A percentile compares a stretch with the other conserved stretches of the same genome.
These are phyloP conservation scores for Syngnathus scovelli DNA, from an alignment of 2,113 vertebrate species.

Conservation along the genomic window DNA sequence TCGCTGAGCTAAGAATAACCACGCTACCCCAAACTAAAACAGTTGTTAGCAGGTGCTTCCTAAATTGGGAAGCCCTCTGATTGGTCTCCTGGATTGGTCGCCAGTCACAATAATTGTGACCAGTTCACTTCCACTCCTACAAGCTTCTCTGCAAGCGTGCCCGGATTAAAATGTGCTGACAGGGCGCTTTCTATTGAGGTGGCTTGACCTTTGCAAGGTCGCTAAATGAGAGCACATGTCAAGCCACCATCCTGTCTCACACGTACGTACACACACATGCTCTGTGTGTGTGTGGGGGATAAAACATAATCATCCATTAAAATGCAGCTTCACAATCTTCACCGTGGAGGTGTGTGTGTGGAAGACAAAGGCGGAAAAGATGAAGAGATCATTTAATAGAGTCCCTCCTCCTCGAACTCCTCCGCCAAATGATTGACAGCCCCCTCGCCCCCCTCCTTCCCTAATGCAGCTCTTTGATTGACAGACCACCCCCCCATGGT, in stretches of 20 bases:
- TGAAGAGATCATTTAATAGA: constrained; percentile 65
- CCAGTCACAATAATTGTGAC: too few species aligned
- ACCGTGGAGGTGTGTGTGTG: constrained; percentile 42
- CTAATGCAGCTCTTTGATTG: constrained; percentile 55
- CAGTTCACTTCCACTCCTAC: too few species aligned
- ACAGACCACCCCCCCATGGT: constrained; percentile 65
- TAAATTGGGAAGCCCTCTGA: too few species aligned
- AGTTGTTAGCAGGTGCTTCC: too few species aligned
- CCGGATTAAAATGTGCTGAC: neutral
- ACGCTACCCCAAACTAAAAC: constrained; percentile 4
- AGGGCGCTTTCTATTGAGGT: constrained; percentile 50
- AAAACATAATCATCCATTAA: constrained; percentile 72
- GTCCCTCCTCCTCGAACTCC: constrained; percentile 37
- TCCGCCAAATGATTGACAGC: constrained; percentile 61
- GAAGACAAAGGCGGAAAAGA: constrained; percentile 53
- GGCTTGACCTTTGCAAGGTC: constrained; percentile 63
- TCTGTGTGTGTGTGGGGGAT: constrained; percentile 27
- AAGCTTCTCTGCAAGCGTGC: neutral
- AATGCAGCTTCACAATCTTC: constrained; percentile 72
- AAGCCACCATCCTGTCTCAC: constrained; percentile 24
- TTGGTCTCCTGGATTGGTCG: too few species aligned
- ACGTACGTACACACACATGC: neutral
- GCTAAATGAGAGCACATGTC: constrained; percentile 44
- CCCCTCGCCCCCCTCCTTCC: constrained; percentile 42
- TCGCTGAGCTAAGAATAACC: constrained; percentile 62